phyloP scores from a whole-genome alignment of 2,888 invertebrate species.

The Balanococcus diminutus region DNA sequence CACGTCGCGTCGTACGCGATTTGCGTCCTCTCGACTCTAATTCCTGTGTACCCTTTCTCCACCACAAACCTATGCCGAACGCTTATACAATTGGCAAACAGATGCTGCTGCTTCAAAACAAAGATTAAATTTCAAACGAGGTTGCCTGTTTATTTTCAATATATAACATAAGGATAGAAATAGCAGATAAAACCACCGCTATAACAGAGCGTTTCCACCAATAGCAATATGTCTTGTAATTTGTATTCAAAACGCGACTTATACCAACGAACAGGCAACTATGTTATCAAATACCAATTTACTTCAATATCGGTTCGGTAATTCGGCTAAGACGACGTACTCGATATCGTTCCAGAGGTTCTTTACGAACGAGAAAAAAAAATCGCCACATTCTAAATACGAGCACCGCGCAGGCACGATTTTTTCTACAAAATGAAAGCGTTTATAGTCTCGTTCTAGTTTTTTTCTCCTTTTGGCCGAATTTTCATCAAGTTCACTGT shows the following conservation, averaged over 20 bases:
- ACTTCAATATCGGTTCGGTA: slow-evolving; percentile 42
- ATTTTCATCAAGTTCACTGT: background rate
- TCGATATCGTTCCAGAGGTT: background rate
- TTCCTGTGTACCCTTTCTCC: background rate
- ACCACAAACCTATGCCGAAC: background rate
- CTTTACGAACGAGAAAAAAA: background rate
- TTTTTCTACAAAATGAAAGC: background rate
- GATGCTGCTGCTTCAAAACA: background rate
- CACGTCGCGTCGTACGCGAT: background rate
- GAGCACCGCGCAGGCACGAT: background rate
- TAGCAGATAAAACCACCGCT: background rate
- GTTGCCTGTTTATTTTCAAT: slow-evolving; percentile 33
- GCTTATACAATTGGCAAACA: slow-evolving; percentile 17
- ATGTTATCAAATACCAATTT: slow-evolving; percentile 42
- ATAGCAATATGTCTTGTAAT: slow-evolving; percentile 33
- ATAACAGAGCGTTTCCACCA: background rate
- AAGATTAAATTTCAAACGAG: slow-evolving; percentile 31
- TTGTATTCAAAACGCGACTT: slow-evolving; percentile 32
- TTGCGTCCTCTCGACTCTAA: background rate
- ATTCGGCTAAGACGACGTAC: slow-evolving; percentile 23
- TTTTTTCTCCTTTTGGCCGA: background rate
- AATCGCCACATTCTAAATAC: background rate
- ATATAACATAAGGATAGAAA: slow-evolving; percentile 35
- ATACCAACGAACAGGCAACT: slow-evolving; percentile 26
- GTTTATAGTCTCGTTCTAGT: background rate